phyloP scores from a whole-genome alignment of 2,113 vertebrate genomes.

The Esox niger region DNA sequence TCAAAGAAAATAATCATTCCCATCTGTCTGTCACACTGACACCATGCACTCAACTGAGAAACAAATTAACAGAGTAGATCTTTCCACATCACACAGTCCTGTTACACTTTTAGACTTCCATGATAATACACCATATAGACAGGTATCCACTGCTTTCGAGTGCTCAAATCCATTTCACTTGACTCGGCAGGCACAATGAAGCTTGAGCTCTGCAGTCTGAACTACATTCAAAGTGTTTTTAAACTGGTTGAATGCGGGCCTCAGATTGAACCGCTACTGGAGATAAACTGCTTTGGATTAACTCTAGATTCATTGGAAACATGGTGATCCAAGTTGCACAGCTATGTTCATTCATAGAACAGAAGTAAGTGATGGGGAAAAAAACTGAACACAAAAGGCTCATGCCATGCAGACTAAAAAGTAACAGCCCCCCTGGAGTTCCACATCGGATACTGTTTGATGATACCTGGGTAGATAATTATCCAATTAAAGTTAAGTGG shows the following conservation, averaged over 20 bases:
- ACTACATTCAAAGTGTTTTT: neutral
- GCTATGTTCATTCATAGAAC: neutral
- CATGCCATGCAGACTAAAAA: neutral
- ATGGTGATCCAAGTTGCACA: neutral
- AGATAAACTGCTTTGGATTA: neutral
- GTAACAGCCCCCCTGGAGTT: neutral
- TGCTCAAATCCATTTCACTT: neutral
- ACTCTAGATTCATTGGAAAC: neutral
- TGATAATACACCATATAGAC: too few species aligned
- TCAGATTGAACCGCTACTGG: neutral
- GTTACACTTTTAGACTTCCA: too few species aligned
- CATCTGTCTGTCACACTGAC: neutral
- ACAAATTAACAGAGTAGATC: neutral
- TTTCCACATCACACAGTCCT: neutral
- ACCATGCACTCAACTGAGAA: neutral
- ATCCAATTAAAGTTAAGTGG: constrained; percentile 12
- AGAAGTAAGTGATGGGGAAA: neutral
- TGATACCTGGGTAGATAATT: constrained; percentile 3
- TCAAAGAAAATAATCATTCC: neutral
- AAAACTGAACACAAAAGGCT: neutral
- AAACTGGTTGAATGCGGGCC: neutral
- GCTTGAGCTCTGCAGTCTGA: neutral
- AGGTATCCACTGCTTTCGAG: neutral
- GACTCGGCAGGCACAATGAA: too few species aligned
- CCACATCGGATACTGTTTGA: constrained; percentile 1